Evolutionary conservation across 2,888 invertebrate genomes (phyloP), one percentile per base, ranked within the genome.

Genomic region (Cryptus viduatorius): DNA sequence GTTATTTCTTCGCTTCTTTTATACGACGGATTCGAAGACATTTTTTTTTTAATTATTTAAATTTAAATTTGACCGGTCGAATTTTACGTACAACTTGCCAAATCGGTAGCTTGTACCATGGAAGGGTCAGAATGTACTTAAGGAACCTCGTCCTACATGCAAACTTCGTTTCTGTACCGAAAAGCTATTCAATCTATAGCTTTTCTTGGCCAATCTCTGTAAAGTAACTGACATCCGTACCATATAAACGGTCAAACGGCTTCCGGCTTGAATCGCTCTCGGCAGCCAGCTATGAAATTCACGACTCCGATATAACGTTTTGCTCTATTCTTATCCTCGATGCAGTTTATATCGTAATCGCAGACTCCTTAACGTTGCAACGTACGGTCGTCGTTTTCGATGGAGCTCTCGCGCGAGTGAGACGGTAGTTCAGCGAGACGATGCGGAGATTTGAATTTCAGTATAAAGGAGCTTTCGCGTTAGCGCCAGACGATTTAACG

Each of bases 291-390:
- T 73, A 77, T 53, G 80, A 68, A 81, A 84, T 77, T 80, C 77
- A 84, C 64, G 84, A 84, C 42, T 53, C 72, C 68, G 84, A 84
- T 78, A 84, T 73, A 37, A 65, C 69, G 69, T 10, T 12, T 50
- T 71, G 68, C 61, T n/a, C 48, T 68, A 71, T 84, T 76, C 42
- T 73, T 73, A 69, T 42, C 24, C 65, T 73, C 31, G 4, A 56
- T 24, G 37, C 67, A 90, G 89, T 90, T 90, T 91, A 91, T 91
- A 91, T 91, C 92, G 85, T 65, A 65, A 72, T 86, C 82, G 65
- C 83, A 83, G 80, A 88, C 88, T 87, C 84, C 87, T 87, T 86
- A 79, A 59, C 50, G 64, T 82, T 37, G 37, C 37, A 77, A 75
- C 68, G 64, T 79, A 85, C 78, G 82, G 69, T 82, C 84, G 83